These are phyloP conservation scores for Luffia ferchaultella DNA, from an alignment of 2,888 invertebrate genomes.

Conservation along the genomic window DNA sequence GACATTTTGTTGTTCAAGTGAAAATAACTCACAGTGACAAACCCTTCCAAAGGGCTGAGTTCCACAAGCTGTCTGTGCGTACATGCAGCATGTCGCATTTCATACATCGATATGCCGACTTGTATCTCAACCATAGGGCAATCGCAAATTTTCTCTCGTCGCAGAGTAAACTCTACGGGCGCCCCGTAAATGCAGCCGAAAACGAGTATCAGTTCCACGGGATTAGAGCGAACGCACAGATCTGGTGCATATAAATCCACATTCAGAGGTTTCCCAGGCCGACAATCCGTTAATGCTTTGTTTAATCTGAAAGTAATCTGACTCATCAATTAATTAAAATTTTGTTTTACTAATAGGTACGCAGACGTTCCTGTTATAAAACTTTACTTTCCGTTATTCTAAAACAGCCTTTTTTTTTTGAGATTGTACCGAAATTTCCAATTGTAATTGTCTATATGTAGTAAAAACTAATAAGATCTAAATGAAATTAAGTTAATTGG, in stretches of 20 bases:
- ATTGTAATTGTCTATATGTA: too few species aligned
- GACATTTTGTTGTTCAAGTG: too few species aligned
- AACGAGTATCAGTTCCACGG: conserved; percentile 41
- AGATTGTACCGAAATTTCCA: too few species aligned
- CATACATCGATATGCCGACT: conserved; percentile 44
- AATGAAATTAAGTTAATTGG: too few species aligned
- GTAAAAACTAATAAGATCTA: too few species aligned
- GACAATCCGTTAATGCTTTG: conserved; percentile 36
- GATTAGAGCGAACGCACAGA: conserved; percentile 29
- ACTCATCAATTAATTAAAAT: too few species aligned
- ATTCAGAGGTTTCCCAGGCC: conserved; percentile 35
- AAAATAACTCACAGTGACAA: conserved; percentile 43
- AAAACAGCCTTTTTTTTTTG: too few species aligned
- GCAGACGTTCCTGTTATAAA: too few species aligned
- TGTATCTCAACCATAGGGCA: conserved; percentile 48
- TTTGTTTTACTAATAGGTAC: too few species aligned
- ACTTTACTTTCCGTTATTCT: too few species aligned
- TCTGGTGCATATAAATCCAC: conserved; percentile 47
- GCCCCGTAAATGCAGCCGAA: conserved; percentile 39
- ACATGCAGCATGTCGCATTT: conserved; percentile 45
- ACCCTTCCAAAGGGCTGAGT: conserved; percentile 34
- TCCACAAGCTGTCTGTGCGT: conserved; percentile 39
- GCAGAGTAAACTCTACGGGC: conserved; percentile 40
- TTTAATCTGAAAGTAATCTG: conserved; percentile 38
- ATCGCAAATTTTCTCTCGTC: conserved; percentile 49